phyloP scores from a whole-genome alignment of 1,140 invertebrate species.

The Glossosoma conforme region DNA sequence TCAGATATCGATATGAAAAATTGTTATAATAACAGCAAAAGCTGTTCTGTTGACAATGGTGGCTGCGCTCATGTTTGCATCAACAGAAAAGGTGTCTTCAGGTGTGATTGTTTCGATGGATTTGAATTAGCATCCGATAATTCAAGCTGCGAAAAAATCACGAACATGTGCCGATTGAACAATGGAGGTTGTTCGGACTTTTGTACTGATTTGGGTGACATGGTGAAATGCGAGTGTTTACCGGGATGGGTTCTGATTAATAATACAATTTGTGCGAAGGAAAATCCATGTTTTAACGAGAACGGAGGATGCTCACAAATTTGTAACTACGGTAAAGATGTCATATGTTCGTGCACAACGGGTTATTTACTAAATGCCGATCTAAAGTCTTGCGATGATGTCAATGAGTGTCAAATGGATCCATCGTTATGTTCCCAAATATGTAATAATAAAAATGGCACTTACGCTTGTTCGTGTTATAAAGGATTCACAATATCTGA shows the following conservation, averaged over 20 bases:
- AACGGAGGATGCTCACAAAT: constrained; percentile 53
- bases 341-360: constrained; percentile 43
- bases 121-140: not conserved
- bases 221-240: constrained; percentile 45
- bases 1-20: constrained; percentile 32
- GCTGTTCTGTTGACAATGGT: constrained; percentile 50
- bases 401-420: constrained; percentile 73
- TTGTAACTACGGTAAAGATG: constrained; percentile 41
- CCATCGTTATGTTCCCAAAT: constrained; percentile 63
- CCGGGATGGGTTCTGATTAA: constrained; percentile 35
- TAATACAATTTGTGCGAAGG: constrained; percentile 11
- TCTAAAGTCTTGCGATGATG: constrained; percentile 47
- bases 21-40: constrained; percentile 43
- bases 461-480: constrained; percentile 68
- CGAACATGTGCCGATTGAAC: constrained; percentile 49
- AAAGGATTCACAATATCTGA: constrained; percentile 55
- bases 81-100: constrained; percentile 41
- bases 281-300: constrained; percentile 48
- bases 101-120: constrained; percentile 49
- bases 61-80: constrained; percentile 50
- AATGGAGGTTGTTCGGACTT: constrained; percentile 42
- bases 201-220: constrained; percentile 42
- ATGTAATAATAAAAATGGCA: constrained; percentile 70
- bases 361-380: constrained; percentile 9
- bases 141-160: not conserved